Evolutionary conservation across 1,140 invertebrate genomes (phyloP).

Genomic region (Pogonognathellus flavescens): DNA sequence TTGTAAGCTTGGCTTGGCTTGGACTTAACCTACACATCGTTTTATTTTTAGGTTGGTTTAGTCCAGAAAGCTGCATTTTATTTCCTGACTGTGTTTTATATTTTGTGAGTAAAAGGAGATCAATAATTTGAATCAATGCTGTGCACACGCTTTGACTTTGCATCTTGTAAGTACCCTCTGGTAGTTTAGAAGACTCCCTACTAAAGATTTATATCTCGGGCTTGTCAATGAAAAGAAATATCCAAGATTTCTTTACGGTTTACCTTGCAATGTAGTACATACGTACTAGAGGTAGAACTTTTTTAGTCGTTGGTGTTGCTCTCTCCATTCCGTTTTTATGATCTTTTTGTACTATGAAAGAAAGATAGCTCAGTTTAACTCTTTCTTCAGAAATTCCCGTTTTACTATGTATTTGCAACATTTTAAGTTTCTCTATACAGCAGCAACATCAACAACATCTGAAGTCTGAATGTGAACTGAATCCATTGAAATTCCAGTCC

Average conservation of each 20-base stretch:
- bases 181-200: background rate
- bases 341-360: background rate
- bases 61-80: too few relatives aligned
- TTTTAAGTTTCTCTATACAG: constrained; percentile 13
- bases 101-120: too few relatives aligned
- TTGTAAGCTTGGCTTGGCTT: too few relatives aligned
- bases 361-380: constrained; percentile 8
- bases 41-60: too few relatives aligned
- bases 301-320: background rate
- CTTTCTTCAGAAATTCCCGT: constrained; percentile 10
- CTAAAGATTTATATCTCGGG: background rate
- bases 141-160: too few relatives aligned
- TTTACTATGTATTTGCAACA: background rate
- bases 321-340: background rate
- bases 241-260: background rate
- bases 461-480: constrained; percentile 33
- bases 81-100: too few relatives aligned
- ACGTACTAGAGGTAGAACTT: background rate
- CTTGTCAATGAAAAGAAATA: background rate
- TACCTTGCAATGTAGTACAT: background rate
- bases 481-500: constrained; percentile 19
- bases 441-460: background rate
- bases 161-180: too few relatives aligned
- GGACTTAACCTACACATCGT: too few relatives aligned
- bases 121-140: too few relatives aligned